Percentiles rank a stretch among this genome's conserved stretches.
These are phyloP conservation scores for Zaprionus camerounensis DNA, from an alignment of 1,140 invertebrate genomes.

Conservation along the genomic window DNA sequence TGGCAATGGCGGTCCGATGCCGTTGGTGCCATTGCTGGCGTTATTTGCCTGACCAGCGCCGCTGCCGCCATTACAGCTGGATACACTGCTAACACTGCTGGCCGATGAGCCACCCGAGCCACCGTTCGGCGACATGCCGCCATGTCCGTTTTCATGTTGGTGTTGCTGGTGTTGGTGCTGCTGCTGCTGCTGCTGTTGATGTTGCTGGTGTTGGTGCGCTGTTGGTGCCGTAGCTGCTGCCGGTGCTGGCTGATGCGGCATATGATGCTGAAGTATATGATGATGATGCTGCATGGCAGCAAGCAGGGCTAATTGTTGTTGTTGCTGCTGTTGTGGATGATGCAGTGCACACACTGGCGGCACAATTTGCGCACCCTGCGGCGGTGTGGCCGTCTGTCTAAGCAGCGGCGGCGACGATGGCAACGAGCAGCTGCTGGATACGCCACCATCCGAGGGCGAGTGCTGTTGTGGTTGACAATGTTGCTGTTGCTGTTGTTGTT, in stretches of 20 bases:
- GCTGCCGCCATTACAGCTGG: conserved; percentile 59
- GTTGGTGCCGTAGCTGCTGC: conserved; percentile 38
- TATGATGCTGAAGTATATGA: conserved; percentile 48
- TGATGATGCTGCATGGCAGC: conserved; percentile 78
- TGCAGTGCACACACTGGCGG: conserved; percentile 79
- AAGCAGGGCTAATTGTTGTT: conserved; percentile 76
- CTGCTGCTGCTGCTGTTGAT: conserved; percentile 37
- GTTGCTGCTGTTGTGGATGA: conserved; percentile 77
- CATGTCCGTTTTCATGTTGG: conserved; percentile 65
- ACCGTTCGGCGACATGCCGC: conserved; percentile 60
- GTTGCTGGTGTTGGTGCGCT: conserved; percentile 57
- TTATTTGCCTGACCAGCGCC: conserved; percentile 50
- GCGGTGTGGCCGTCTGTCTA: conserved; percentile 74
- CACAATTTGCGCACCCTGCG: conserved; percentile 75
- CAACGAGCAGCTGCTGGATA: conserved; percentile 63
- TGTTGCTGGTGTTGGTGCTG: conserved; percentile 43
- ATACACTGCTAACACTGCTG: conserved; percentile 71
- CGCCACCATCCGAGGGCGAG: conserved; percentile 66
- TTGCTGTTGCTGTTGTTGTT: conserved; percentile 26
- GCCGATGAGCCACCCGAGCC: conserved; percentile 64
- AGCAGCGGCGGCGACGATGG: conserved; percentile 74
- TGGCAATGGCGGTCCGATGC: conserved; percentile 58
- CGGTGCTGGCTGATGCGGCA: conserved; percentile 35
- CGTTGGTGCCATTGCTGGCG: conserved; percentile 55
- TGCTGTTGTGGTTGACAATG: conserved; percentile 48